A percentile compares a stretch with the other conserved stretches of the same genome.
Conservation (phyloP, 2,888 invertebrate genomes). For the Drosophila antonietae region DNA sequence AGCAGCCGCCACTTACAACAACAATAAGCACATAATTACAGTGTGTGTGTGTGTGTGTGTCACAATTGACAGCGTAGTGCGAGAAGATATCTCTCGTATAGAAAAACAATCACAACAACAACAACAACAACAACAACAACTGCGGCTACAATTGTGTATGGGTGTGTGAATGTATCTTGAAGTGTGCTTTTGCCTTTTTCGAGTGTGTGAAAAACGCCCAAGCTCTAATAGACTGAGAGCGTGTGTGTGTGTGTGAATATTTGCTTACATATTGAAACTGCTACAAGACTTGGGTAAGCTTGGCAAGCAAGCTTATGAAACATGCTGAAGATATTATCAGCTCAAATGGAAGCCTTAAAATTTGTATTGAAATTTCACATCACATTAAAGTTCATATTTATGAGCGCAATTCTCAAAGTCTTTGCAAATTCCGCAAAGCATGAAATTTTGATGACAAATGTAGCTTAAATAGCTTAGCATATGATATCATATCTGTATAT, state of each 20-base stretch:
- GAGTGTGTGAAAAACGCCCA: constrained; percentile 74
- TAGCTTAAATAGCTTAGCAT: neutral
- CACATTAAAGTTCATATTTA: neutral
- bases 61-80: constrained; percentile 43
- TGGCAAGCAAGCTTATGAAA: constrained; percentile 17
- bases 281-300: constrained; percentile 14
- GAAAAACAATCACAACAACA: constrained; percentile 21
- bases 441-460: neutral
- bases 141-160: constrained; percentile 27
- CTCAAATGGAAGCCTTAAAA: constrained; percentile 29
- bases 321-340: constrained; percentile 30
- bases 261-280: constrained; percentile 17
- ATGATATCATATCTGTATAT: constrained; percentile 36
- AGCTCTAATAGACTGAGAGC: constrained; percentile 39
- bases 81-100: constrained; percentile 39
- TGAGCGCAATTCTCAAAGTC: neutral
- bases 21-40: constrained; percentile 22
- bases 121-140: constrained; percentile 10
- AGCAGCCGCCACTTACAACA: constrained; percentile 44
- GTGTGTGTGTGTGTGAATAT: constrained; percentile 8
- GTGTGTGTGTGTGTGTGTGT: constrained; percentile 32
- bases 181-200: constrained; percentile 49
- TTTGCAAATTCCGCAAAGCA: neutral
- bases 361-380: constrained; percentile 23
- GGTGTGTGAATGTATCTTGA: constrained; percentile 70